A percentile compares a stretch with the other conserved stretches of the same genome.
Conservation (phyloP, 2,797 vertebrate species). For the Gila robusta region DNA sequence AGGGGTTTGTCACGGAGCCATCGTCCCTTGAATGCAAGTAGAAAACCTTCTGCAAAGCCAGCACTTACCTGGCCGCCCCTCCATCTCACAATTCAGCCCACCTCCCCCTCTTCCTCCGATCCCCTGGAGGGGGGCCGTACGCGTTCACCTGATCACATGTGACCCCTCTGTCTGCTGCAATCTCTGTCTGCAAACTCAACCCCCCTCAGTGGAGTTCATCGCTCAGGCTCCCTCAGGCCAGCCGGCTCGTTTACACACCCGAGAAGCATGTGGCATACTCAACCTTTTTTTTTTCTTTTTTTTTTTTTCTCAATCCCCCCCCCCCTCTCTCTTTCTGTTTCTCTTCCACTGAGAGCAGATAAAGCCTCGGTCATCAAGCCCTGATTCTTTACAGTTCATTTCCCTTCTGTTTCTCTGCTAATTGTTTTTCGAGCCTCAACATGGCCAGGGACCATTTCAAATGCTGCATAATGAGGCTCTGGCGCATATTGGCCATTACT, state of each 20-base stretch:
- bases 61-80: constrained; percentile 42
- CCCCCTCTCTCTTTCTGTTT: constrained; percentile 34
- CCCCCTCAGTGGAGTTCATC: constrained; percentile 62
- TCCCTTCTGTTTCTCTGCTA: constrained; percentile 69
- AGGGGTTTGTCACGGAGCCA: constrained; percentile 53
- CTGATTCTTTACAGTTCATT: constrained; percentile 71
- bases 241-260: constrained; percentile 61
- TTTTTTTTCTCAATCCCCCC: not conserved
- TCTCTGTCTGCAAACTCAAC: constrained; percentile 65
- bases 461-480: constrained; percentile 65
- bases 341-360: constrained; percentile 60
- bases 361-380: constrained; percentile 68
- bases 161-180: constrained; percentile 65
- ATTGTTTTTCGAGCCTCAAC: constrained; percentile 70
- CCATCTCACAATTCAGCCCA: constrained; percentile 46
- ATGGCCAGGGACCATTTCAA: constrained; percentile 66
- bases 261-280: constrained; percentile 64
- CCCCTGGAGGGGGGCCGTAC: constrained; percentile 39
- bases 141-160: constrained; percentile 65
- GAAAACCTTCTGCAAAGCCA: constrained; percentile 28
- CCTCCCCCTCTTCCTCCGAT: constrained; percentile 38
- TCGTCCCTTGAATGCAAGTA: constrained; percentile 33
- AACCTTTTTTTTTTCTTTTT: constrained; percentile 42
- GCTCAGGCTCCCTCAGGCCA: constrained; percentile 53
- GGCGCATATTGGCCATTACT: constrained; percentile 60